Evolutionary conservation across 2,113 vertebrate genomes (phyloP).

Genomic region (Cyanistes caeruleus): DNA sequence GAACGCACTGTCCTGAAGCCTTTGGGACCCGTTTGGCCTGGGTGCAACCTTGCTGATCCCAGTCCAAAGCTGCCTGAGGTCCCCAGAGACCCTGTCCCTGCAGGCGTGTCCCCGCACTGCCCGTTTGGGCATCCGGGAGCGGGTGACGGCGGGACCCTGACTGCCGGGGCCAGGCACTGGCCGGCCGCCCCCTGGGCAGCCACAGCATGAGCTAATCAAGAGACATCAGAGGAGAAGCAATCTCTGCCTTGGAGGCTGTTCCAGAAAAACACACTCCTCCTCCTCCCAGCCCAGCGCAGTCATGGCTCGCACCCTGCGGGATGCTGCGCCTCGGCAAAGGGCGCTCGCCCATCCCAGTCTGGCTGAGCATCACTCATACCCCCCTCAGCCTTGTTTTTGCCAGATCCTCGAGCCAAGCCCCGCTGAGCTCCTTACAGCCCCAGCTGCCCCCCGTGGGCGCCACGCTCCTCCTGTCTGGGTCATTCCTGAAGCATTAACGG

Average conservation of each 20-base stretch:
- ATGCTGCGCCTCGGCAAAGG: not conserved
- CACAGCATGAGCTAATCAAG: constrained; percentile 1
- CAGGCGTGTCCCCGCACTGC: fast-evolving
- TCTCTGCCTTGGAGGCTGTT: not conserved
- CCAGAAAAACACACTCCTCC: not conserved
- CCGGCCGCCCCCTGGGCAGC: not conserved
- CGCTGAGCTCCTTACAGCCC: not conserved
- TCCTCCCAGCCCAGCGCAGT: not conserved
- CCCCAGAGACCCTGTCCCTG: fast-evolving
- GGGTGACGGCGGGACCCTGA: not conserved
- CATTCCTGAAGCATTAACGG: fast-evolving
- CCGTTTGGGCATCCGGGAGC: not conserved
- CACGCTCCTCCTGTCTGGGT: not conserved
- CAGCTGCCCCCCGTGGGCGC: fast-evolving
- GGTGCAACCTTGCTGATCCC: not conserved
- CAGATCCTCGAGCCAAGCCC: not conserved
- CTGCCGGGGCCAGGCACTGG: not conserved
- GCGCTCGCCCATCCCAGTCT: not conserved
- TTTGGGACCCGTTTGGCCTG: not conserved
- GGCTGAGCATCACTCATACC: not conserved
- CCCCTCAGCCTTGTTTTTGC: constrained; percentile 46
- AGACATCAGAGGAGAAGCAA: not conserved
- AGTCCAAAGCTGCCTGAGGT: fast-evolving
- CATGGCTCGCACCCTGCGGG: not conserved
- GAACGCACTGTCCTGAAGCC: not conserved